Evolutionary conservation across 2,797 vertebrate species (phyloP), one percentile per base, ranked within the genome.

Genomic region (Poeciliopsis presidionis): DNA sequence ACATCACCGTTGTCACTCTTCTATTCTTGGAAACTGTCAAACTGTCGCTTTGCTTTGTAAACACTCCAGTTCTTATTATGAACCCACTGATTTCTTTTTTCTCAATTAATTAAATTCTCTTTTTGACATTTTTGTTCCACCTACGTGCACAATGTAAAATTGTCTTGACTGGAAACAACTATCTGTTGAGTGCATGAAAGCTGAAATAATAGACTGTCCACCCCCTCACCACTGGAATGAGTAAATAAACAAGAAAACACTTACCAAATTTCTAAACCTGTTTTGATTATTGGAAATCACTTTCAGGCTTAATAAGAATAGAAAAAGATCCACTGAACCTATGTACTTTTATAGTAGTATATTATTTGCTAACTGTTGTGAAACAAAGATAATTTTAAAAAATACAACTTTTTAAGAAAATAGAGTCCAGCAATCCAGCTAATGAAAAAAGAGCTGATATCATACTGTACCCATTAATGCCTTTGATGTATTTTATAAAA

Each of bases 61-160:
- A 82, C 12, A 81, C 72, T 20, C 7, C n/a, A 30, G 77, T 82
- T 87, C 81, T 75, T 71, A 79, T 86, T 85, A 55, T 87, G 78
- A 72, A 70, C 85, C 83, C 75, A 73, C 81, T 49, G 39, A 61
- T 80, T 84, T 75, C 47, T 85, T 81, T 78, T 89, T 51, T 72
- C 63, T 4, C 1, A 81, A 84, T 80, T 46, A 51, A 73, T 91
- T 87, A 76, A 83, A 91, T 92, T 90, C 72, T 71, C n/a, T 83
- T 79, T 85, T 84, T 80, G 88, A 91, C 87, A 91, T 92, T 83
- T 93, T 92, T 90, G 77, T 88, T 87, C 88, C 89, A 87, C 92
- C 91, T 88, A 90, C 89, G 74, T 81, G 74, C 69, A 70, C 84
- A 90, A 84, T 86, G 86, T 86, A 47, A 92, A 86, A 81, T 88